Conservation (phyloP, 2,888 invertebrate species). For the Melinaea menophilus region DNA sequence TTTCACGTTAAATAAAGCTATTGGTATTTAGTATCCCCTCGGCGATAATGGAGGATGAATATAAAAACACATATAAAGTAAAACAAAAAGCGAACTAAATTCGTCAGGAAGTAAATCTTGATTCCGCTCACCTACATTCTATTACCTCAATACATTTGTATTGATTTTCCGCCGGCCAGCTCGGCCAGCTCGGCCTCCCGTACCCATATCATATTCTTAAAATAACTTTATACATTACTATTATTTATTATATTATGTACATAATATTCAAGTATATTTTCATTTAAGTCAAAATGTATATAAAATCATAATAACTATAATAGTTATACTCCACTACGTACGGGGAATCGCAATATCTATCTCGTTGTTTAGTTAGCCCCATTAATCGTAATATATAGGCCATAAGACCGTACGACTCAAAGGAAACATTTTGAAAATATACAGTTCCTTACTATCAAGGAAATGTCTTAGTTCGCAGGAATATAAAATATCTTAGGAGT, state of each 20-base stretch:
- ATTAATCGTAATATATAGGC: constrained; percentile 33
- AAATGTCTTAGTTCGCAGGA: too few species aligned
- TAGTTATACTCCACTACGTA: constrained; percentile 1
- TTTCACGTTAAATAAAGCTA: too few species aligned
- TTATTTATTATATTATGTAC: too few species aligned
- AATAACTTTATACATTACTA: constrained; percentile 28
- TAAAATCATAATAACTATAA: neutral
- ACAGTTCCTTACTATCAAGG: constrained; percentile 10
- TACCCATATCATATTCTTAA: constrained; percentile 44
- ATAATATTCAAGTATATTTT: too few species aligned
- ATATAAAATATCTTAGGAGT: too few species aligned
- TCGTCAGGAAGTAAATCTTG: constrained; percentile 19
- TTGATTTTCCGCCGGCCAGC: constrained; percentile 46
- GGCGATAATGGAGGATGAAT: too few species aligned
- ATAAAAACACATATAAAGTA: too few species aligned
- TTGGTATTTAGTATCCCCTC: too few species aligned
- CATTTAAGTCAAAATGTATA: too few species aligned
- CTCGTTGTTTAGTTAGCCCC: constrained; percentile 28
- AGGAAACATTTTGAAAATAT: constrained; percentile 35
- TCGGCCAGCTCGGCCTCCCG: constrained; percentile 50
- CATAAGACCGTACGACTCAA: constrained; percentile 26
- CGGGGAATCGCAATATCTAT: constrained; percentile 15
- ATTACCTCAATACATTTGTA: constrained; percentile 40
- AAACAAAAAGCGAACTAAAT: too few species aligned
- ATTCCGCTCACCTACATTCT: constrained; percentile 45